These are phyloP conservation scores for Bembecia ichneumoniformis DNA, from an alignment of 2,888 invertebrate species.

Conservation along the genomic window DNA sequence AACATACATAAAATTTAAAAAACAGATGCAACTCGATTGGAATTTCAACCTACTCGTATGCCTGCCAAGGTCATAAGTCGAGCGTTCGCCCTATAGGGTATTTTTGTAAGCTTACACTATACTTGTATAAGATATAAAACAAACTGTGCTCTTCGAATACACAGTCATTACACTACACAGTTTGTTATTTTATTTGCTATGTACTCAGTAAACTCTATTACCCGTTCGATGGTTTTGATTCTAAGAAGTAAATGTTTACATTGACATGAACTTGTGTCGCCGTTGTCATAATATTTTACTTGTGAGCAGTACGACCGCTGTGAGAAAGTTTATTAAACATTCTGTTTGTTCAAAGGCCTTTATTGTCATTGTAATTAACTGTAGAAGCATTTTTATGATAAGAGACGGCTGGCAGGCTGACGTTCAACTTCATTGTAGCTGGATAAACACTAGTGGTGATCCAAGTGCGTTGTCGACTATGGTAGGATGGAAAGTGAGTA, in stretches of 20 bases:
- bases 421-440: too few relatives aligned
- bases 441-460: too few relatives aligned
- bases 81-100: too few relatives aligned
- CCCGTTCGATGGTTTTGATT: constrained; percentile 62
- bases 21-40: too few relatives aligned
- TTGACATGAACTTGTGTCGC: constrained; percentile 56
- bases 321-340: constrained; percentile 44
- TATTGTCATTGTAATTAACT: constrained; percentile 19
- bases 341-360: constrained; percentile 38
- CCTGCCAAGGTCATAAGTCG: too few relatives aligned
- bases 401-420: too few relatives aligned
- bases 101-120: not conserved
- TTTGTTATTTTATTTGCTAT: constrained; percentile 65
- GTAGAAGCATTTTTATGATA: not conserved
- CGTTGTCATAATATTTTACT: constrained; percentile 57
- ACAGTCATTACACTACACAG: constrained; percentile 25
- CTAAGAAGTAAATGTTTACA: constrained; percentile 59
- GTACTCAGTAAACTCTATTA: constrained; percentile 63
- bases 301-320: constrained; percentile 29
- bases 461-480: too few relatives aligned
- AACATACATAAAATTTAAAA: too few relatives aligned
- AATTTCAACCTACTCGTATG: too few relatives aligned
- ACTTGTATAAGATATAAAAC: constrained; percentile 30
- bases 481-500: too few relatives aligned
- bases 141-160: constrained; percentile 31